phyloP scores from a whole-genome alignment of 92 coral and sea anemone species.

The Phenganax marumi region DNA sequence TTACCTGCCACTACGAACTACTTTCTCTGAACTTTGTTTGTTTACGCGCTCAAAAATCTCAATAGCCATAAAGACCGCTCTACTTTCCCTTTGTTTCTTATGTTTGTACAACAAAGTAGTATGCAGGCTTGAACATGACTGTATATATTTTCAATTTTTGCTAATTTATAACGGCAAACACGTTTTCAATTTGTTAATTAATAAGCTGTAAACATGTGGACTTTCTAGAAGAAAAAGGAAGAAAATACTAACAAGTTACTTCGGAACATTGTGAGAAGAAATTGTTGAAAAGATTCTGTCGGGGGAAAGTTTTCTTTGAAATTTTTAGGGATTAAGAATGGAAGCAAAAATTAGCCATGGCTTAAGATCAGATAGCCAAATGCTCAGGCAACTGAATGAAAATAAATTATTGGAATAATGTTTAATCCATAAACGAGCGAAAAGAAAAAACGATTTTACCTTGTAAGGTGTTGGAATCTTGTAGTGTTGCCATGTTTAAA shows the following conservation, averaged over 20 bases:
- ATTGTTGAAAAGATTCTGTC: neutral
- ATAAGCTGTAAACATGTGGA: constrained; percentile 4
- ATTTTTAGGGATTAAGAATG: neutral
- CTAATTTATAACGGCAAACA: constrained; percentile 24
- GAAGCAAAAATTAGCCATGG: constrained; percentile 23
- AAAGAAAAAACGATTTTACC: neutral
- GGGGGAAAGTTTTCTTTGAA: neutral
- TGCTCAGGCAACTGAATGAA: constrained; percentile 29
- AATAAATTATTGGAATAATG: constrained; percentile 25
- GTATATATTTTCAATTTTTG: constrained; percentile 14
- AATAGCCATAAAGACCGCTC: neutral
- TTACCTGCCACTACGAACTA: neutral
- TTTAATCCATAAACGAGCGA: neutral
- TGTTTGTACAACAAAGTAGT: neutral
- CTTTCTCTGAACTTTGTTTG: neutral
- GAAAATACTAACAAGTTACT: neutral
- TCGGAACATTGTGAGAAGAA: neutral
- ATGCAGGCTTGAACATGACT: neutral
- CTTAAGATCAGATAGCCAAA: constrained; percentile 41
- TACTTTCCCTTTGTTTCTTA: neutral
- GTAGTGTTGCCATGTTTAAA: neutral
- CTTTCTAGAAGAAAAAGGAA: neutral
- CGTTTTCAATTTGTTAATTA: neutral
- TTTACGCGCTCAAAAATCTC: no score
- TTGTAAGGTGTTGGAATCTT: neutral